Percentiles rank a stretch among this genome's conserved stretches.
Conservation (phyloP, 2,888 invertebrate genomes). For the Nebria brevicollis region DNA sequence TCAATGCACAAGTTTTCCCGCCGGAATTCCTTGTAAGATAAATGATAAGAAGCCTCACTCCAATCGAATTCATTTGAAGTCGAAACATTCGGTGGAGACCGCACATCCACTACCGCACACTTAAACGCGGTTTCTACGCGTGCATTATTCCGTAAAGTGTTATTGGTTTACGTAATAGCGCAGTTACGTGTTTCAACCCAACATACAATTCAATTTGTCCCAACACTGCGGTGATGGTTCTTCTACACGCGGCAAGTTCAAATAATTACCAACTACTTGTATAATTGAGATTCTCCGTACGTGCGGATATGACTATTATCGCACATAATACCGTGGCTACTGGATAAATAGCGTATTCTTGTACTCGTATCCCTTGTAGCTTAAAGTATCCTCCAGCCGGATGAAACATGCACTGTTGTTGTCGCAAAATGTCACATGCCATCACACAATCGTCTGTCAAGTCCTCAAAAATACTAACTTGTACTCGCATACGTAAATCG, state of each 20-base stretch:
- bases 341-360: not conserved
- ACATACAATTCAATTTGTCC: conserved; percentile 4
- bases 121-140: not conserved
- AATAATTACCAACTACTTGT: not conserved
- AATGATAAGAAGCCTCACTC: too few relatives aligned
- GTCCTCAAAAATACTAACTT: conserved; percentile 4
- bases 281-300: not conserved
- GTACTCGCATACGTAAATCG: not conserved
- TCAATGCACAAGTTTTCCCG: too few relatives aligned
- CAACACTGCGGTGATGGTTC: conserved; percentile 7
- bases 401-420: not conserved
- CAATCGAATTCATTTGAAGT: too few relatives aligned
- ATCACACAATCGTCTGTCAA: conserved; percentile 20
- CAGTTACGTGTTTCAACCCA: not conserved
- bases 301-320: not conserved
- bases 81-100: too few relatives aligned
- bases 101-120: too few relatives aligned
- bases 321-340: not conserved
- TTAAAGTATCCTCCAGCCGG: not conserved
- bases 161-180: not conserved
- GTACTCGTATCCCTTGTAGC: not conserved
- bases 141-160: conserved; percentile 25
- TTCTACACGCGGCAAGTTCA: conserved; percentile 3
- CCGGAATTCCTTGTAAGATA: too few relatives aligned
- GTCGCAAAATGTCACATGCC: not conserved